Evolutionary conservation across 2,888 invertebrate genomes (phyloP), one percentile per base, ranked within the genome.

Genomic region (Drosophila lacicola): DNA sequence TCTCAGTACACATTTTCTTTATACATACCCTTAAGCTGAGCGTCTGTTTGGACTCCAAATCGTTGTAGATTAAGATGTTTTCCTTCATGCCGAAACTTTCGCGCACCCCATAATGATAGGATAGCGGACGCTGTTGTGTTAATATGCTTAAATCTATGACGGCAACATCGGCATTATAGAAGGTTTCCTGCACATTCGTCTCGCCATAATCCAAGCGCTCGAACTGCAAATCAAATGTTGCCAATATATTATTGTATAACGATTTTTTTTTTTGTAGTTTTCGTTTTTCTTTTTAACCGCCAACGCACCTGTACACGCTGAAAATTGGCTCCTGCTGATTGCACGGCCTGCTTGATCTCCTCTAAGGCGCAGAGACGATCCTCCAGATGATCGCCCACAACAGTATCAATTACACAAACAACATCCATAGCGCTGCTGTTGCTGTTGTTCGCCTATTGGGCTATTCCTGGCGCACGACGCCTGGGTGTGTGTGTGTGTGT

Each of bases 51-150:
- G 96, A 95, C 92, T 98, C 97, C 70, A 95, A 94, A 93, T 98
- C 98, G 93, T 98, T 98, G 90, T 95, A 97, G 8, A 98, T 94
- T 44, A 98, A 91, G 70, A 98, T 96, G 92, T 97, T 98, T 90
- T 98, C 97, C 90, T 97, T 98, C 98, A 98, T 99, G 66, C 97
- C 97, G 93, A 98, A 98, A 91, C 98, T 98, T 93, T 99, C 99
- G 54, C 99, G 94, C 0, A 99, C 98, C 45, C 99, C 99, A 51
- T 99, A 94, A 91, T 99, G 99, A 93, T 99, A 99, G 85, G 98
- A 96, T 64, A 99, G 93, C 0, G 98, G 96, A 78, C 98, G 97
- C 92, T 98, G 98, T 92, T 99, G 99, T 29, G 96, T 93, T 84
- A 96, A 96, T 56, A 98, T 93, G 37, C 98, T 98, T 81, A 99